Base-by-base conservation (phyloP, 2,888 invertebrate species). In the Sinohyriopsis cumingii region DNA sequence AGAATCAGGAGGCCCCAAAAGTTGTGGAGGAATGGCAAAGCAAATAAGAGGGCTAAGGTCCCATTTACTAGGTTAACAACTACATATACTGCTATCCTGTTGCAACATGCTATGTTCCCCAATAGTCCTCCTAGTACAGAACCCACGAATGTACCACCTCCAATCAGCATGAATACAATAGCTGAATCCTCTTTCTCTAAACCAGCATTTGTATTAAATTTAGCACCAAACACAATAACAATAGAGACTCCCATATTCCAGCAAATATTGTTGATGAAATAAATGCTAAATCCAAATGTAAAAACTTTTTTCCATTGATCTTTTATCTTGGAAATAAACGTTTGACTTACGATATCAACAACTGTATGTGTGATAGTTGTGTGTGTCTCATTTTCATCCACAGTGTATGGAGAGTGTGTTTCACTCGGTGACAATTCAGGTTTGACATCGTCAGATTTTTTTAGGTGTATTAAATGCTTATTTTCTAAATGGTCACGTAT, bases 181-280 rank as follows among this genome's bases (percentile, higher is more conserved):
- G 84, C 79, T 9, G 84, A 79, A 65, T 81, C 72, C 62, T 76
- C 73, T 33, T 78, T 72, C 56, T 65, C 73, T 20, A 82, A 59
- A 6, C 84, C 85, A 19, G 73, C 69, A 19, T 76, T 67, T 55
- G 66, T 75, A 59, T 81, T 74, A 68, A 81, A 83, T 55, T 84
- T 83, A n/a, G 84, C 82, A 25, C 75, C 79, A 73, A 85, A 81
- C 3, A 85, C 69, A 53, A 82, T 57, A 1, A 82, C 24, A n/a
- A 84, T 79, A 19, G 76, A 78, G 7, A 67, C 73, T 2, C 80
- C 78, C n/a, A 82, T 75, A 73, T 87, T 87, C 85, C 85, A 87
- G 54, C 79, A 74, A n/a, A 85, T 76, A 68, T 85, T 87, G 63
- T 82, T 85, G 22, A 84, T 19, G 70, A 82, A 84, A 68, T 77